A percentile compares a stretch with the other conserved stretches of the same genome.
Evolutionary conservation across 2,797 vertebrate genomes (phyloP).

Genomic region (Oophaga sylvatica): DNA sequence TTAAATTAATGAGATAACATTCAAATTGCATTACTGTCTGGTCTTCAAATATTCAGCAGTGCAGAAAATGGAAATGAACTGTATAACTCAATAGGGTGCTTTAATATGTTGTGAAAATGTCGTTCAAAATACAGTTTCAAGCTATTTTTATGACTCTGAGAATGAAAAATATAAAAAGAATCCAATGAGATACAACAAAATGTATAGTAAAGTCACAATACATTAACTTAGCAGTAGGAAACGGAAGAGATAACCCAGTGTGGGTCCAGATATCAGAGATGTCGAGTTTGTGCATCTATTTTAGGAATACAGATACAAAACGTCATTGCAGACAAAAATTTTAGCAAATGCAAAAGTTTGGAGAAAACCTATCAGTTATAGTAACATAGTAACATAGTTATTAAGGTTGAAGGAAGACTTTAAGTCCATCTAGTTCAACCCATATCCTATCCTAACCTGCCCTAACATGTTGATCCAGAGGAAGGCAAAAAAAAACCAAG

Average conservation of each 20-base stretch:
- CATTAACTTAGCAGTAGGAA: constrained; percentile 77
- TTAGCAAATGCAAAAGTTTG: constrained; percentile 35
- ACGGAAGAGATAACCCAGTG: constrained; percentile 69
- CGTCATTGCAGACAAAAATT: constrained; percentile 70
- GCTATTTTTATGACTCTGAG: constrained; percentile 70
- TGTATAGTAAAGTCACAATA: constrained; percentile 72
- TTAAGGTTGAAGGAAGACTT: too few species aligned
- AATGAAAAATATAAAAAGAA: constrained; percentile 70
- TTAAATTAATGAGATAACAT: constrained; percentile 39
- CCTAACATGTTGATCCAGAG: too few species aligned
- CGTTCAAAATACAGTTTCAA: constrained; percentile 71
- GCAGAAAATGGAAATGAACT: constrained; percentile 61
- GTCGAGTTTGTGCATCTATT: constrained; percentile 69
- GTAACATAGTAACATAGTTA: too few species aligned
- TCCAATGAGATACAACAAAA: constrained; percentile 69
- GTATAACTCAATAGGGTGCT: constrained; percentile 72
- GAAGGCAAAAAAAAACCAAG: too few species aligned
- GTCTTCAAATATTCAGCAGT: constrained; percentile 32
- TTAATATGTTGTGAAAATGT: constrained; percentile 70
- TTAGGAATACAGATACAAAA: constrained; percentile 68
- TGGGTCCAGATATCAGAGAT: constrained; percentile 68
- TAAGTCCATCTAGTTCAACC: too few species aligned
- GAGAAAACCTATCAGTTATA: not conserved
- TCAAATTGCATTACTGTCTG: constrained; percentile 33
- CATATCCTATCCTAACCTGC: too few species aligned